These are phyloP conservation scores for Coenonympha arcania DNA, from an alignment of 2,888 invertebrate genomes.

Conservation along the genomic window DNA sequence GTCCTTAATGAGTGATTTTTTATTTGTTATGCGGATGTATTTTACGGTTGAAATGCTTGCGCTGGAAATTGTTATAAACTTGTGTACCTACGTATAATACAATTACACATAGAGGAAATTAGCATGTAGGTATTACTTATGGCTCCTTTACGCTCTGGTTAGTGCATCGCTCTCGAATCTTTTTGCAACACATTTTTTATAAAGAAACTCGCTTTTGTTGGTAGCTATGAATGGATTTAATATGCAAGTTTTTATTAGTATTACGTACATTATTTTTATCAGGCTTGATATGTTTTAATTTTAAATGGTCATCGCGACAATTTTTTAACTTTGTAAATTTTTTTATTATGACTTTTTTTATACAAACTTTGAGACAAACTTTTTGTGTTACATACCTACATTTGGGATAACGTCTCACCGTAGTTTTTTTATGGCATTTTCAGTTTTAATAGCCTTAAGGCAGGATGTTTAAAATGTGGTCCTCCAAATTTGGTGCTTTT, in stretches of 20 bases:
- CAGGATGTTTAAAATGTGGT: not conserved
- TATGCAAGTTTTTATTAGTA: slow-evolving; percentile 7
- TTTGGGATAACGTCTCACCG: not conserved
- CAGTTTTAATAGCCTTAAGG: not conserved
- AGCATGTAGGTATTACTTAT: slow-evolving; percentile 71
- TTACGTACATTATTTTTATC: slow-evolving; percentile 1
- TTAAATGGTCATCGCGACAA: too few relatives aligned
- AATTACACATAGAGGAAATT: slow-evolving; percentile 62
- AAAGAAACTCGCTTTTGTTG: slow-evolving; percentile 26
- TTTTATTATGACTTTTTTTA: not conserved
- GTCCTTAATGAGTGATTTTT: slow-evolving; percentile 12
- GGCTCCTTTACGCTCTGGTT: slow-evolving; percentile 69
- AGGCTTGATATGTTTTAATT: slow-evolving; percentile 2
- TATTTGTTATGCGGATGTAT: slow-evolving; percentile 25
- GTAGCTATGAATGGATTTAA: slow-evolving; percentile 19
- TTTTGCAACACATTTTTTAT: slow-evolving; percentile 62
- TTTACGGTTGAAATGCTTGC: slow-evolving; percentile 63
- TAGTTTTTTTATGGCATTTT: not conserved
- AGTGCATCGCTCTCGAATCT: slow-evolving; percentile 54
- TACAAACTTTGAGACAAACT: not conserved
- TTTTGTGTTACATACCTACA: not conserved
- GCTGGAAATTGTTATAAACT: slow-evolving; percentile 56
- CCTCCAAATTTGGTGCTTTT: not conserved
- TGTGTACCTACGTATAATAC: slow-evolving; percentile 43
- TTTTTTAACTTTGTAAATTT: too few relatives aligned